A percentile compares a stretch with the other conserved stretches of the same genome.
Conservation (phyloP, 1,140 invertebrate genomes). For the Tenebrio molitor region DNA sequence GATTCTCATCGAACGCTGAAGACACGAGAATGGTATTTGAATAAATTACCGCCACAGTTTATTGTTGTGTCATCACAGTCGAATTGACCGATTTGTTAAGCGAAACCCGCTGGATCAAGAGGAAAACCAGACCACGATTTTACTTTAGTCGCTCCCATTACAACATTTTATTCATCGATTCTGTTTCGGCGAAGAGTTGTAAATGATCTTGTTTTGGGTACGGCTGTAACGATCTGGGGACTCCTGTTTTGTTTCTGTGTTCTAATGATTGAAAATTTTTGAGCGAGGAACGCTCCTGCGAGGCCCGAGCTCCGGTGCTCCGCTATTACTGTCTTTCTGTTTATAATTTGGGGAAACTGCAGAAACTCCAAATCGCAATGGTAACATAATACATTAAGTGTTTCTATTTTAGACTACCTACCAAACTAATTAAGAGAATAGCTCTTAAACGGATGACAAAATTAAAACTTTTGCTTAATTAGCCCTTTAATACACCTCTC, state of each 20-base stretch:
- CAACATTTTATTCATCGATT: too few species aligned
- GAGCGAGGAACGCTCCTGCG: neutral
- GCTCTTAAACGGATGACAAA: slow-evolving; percentile 1
- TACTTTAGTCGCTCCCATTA: too few species aligned
- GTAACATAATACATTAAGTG: slow-evolving; percentile 14
- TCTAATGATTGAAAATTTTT: neutral
- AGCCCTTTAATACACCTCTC: neutral
- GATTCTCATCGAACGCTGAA: slow-evolving; percentile 41
- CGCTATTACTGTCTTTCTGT: neutral
- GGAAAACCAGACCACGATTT: too few species aligned
- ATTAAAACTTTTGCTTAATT: slow-evolving; percentile 25
- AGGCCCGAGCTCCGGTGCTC: neutral
- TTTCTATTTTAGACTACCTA: slow-evolving; percentile 2
- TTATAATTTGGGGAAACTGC: neutral
- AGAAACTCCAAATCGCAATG: slow-evolving; percentile 1
- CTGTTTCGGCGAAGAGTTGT: too few species aligned
- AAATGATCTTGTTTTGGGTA: neutral
- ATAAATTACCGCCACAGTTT: slow-evolving; percentile 25
- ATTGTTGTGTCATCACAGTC: slow-evolving; percentile 39
- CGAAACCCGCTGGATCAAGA: neutral
- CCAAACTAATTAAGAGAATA: slow-evolving; percentile 12
- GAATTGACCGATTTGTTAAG: slow-evolving; percentile 11
- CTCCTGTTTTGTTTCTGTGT: neutral
- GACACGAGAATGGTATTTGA: slow-evolving; percentile 43
- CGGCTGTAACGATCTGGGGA: neutral